phyloP scores from a whole-genome alignment of 2,113 vertebrate genomes.

The Chitala chitala region DNA sequence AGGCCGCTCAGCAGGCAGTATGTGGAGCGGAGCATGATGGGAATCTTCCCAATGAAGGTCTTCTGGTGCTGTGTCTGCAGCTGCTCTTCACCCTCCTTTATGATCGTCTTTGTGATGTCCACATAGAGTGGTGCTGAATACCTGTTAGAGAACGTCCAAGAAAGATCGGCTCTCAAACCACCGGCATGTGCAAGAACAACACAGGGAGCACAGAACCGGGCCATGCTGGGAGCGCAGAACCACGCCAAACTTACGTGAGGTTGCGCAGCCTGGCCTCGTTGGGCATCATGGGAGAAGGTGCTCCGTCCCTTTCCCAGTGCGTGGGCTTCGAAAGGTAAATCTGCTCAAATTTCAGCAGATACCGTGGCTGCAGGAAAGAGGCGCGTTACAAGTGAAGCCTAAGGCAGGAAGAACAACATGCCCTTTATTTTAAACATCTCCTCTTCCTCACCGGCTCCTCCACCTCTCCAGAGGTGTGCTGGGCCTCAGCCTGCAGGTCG shows the following conservation, averaged over 20 bases:
- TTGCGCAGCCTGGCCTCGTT: conserved; percentile 94
- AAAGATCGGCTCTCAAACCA: too few species aligned
- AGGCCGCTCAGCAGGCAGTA: conserved; percentile 91
- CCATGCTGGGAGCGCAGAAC: too few species aligned
- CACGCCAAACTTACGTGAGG: conserved; percentile 74
- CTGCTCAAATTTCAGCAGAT: conserved; percentile 94
- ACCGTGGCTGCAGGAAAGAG: conserved; percentile 74
- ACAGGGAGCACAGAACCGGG: conserved; percentile 2
- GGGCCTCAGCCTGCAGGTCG: conserved; percentile 94
- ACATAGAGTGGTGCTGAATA: conserved; percentile 96
- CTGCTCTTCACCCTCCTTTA: conserved; percentile 95
- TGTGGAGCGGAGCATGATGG: conserved; percentile 96
- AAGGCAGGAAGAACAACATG: not conserved
- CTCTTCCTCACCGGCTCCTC: conserved; percentile 83
- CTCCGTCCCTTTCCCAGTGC: conserved; percentile 96
- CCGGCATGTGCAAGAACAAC: too few species aligned
- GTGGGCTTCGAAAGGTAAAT: conserved; percentile 97
- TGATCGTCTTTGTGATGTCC: conserved; percentile 97
- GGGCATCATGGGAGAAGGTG: conserved; percentile 97
- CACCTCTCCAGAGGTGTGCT: conserved; percentile 92
- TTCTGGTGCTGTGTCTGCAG: conserved; percentile 97
- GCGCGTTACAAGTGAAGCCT: too few species aligned
- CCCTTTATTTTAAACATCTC: not conserved
- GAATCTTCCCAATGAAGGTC: conserved; percentile 97
- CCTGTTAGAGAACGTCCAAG: conserved; percentile 53